Evolutionary conservation across 2,797 vertebrate species (phyloP).

Genomic region (Spondyliosoma cantharus): DNA sequence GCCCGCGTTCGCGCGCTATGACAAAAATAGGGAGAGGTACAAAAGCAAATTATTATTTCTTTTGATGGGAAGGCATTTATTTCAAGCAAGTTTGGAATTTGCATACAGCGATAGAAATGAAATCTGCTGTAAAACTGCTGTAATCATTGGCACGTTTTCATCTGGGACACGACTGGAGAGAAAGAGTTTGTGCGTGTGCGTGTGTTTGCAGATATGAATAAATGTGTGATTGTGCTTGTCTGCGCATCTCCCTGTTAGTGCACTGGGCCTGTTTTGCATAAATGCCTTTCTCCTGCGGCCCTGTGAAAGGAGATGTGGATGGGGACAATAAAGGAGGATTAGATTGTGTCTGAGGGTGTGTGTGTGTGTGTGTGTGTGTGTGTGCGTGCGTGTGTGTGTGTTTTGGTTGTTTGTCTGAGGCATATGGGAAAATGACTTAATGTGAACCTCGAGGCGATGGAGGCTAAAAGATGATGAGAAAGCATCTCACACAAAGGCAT

Average conservation of each 20-base stretch:
- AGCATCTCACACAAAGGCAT: slow-evolving; percentile 63
- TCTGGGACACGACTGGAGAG: slow-evolving; percentile 31
- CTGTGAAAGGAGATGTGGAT: slow-evolving; percentile 63
- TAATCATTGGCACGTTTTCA: slow-evolving; percentile 60
- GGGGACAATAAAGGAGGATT: slow-evolving; percentile 73
- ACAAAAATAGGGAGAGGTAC: slow-evolving; percentile 40
- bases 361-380: slow-evolving; percentile 1
- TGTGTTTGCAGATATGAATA: slow-evolving; percentile 5
- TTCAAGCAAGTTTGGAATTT: slow-evolving; percentile 49
- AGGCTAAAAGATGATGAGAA: slow-evolving; percentile 71
- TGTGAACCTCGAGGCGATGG: slow-evolving; percentile 59
- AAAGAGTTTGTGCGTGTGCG: neutral
- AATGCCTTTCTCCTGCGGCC: slow-evolving; percentile 59
- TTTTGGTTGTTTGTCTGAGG: slow-evolving; percentile 55
- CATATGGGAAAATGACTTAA: slow-evolving; percentile 67
- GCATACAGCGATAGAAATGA: slow-evolving; percentile 29
- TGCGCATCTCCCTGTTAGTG: slow-evolving; percentile 42
- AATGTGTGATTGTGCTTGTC: slow-evolving; percentile 23
- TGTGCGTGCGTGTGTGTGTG: slow-evolving; percentile 19
- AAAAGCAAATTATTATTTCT: slow-evolving; percentile 30
- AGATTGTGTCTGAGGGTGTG: slow-evolving; percentile 59
- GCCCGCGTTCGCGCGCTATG: neutral
- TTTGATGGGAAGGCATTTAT: slow-evolving; percentile 44
- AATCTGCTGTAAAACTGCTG: slow-evolving; percentile 43
- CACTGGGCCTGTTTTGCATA: slow-evolving; percentile 64